These are phyloP conservation scores for Drosophila sulfurigaster DNA, from an alignment of 1,140 invertebrate species.

Conservation along the genomic window DNA sequence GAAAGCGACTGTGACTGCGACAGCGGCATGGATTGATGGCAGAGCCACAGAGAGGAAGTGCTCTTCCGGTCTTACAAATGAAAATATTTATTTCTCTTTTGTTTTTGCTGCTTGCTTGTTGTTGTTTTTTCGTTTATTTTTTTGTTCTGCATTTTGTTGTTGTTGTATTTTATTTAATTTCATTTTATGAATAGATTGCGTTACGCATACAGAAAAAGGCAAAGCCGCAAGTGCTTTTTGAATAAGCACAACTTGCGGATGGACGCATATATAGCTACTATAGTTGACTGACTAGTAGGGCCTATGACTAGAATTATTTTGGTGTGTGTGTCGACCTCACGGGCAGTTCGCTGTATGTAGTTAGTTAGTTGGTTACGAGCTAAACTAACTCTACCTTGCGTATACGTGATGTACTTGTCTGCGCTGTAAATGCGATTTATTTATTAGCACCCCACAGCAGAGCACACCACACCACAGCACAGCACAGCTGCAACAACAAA, in stretches of 20 bases:
- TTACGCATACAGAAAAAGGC: slow-evolving; percentile 79
- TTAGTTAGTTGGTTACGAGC: slow-evolving; percentile 1
- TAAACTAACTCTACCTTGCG: slow-evolving; percentile 45
- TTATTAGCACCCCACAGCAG: slow-evolving; percentile 75
- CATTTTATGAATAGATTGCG: slow-evolving; percentile 83
- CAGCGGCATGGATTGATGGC: slow-evolving; percentile 34
- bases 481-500: slow-evolving; percentile 31
- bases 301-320: slow-evolving; percentile 4
- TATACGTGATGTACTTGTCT: slow-evolving; percentile 49
- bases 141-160: neutral
- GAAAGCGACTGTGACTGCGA: neutral
- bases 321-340: neutral
- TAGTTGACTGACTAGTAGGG: slow-evolving; percentile 10
- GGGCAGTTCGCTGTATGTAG: no score
- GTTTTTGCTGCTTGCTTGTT: slow-evolving; percentile 34
- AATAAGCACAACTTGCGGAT: slow-evolving; percentile 59
- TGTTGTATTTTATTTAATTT: slow-evolving; percentile 76
- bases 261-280: neutral
- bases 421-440: slow-evolving; percentile 73
- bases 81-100: slow-evolving; percentile 77
- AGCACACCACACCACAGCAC: slow-evolving; percentile 23
- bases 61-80: slow-evolving; percentile 82
- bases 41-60: slow-evolving; percentile 69
- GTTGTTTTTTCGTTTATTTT: slow-evolving; percentile 15
- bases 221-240: slow-evolving; percentile 49